A percentile compares a stretch with the other conserved stretches of the same genome.
These are phyloP conservation scores for Gerris buenoi DNA, from an alignment of 1,140 invertebrate species.

Conservation along the genomic window DNA sequence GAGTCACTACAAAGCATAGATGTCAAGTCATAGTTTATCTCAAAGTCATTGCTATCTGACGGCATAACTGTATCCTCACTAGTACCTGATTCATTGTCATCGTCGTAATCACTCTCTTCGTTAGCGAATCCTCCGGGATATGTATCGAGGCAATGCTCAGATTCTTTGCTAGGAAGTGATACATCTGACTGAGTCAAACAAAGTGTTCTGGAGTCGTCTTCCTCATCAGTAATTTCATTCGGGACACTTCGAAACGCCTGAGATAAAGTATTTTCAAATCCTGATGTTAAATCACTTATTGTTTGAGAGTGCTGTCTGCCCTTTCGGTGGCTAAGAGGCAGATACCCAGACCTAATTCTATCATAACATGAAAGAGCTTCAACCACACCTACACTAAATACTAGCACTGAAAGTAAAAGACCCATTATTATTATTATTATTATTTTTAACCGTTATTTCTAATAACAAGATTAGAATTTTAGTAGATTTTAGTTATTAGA, in stretches of 20 bases:
- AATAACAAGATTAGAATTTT: too few species aligned
- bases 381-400: slow-evolving; percentile 14
- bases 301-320: neutral
- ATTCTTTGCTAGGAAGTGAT: neutral
- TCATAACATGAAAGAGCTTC: slow-evolving; percentile 14
- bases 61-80: neutral
- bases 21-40: too few species aligned
- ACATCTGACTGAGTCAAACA: too few species aligned
- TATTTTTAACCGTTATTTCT: too few species aligned
- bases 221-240: neutral
- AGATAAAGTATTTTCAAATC: neutral
- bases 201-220: neutral
- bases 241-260: too few species aligned
- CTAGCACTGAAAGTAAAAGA: slow-evolving; percentile 15
- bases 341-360: slow-evolving; percentile 5
- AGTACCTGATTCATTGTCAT: neutral
- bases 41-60: neutral
- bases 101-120: neutral
- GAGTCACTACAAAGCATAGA: neutral
- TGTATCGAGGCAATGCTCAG: neutral
- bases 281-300: neutral
- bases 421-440: too few species aligned
- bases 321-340: slow-evolving; percentile 3
- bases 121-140: neutral
- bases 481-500: too few species aligned